phyloP scores from a whole-genome alignment of 2,888 invertebrate genomes.

The Monopis laevigella region DNA sequence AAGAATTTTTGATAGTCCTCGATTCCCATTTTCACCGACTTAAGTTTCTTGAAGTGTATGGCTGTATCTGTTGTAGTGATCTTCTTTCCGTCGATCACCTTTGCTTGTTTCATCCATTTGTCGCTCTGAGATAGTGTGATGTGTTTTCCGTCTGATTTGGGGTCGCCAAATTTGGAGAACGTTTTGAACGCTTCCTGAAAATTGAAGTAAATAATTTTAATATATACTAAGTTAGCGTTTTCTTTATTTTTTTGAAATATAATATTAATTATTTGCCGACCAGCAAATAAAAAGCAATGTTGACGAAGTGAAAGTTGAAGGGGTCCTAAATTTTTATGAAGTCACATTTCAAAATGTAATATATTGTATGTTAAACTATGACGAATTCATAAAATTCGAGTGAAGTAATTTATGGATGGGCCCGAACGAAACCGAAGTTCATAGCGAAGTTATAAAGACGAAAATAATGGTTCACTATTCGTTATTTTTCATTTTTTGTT shows the following conservation, averaged over 20 bases:
- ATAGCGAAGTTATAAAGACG: no score
- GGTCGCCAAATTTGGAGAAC: conserved; percentile 89
- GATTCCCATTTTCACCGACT: conserved; percentile 78
- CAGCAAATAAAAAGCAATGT: no score
- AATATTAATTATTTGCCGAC: background rate
- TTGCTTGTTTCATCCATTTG: conserved; percentile 95
- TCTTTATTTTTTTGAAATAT: background rate
- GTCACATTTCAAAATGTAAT: no score
- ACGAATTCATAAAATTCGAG: no score
- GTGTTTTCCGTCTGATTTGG: conserved; percentile 84
- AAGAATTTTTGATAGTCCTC: conserved; percentile 87
- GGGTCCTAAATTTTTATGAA: no score
- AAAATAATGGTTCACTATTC: no score
- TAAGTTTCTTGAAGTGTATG: conserved; percentile 89
- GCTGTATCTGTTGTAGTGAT: conserved; percentile 92
- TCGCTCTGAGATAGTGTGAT: conserved; percentile 91
- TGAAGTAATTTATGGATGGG: no score
- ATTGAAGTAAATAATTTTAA: background rate
- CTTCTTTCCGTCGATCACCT: conserved; percentile 80
- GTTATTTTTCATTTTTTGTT: no score
- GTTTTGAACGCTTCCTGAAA: conserved; percentile 75
- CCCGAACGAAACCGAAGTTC: no score
- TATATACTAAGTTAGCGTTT: background rate
- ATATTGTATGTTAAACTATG: no score
- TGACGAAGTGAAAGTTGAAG: no score